Evolutionary conservation across 2,888 invertebrate genomes (phyloP).

Genomic region (Lithosia quadra): DNA sequence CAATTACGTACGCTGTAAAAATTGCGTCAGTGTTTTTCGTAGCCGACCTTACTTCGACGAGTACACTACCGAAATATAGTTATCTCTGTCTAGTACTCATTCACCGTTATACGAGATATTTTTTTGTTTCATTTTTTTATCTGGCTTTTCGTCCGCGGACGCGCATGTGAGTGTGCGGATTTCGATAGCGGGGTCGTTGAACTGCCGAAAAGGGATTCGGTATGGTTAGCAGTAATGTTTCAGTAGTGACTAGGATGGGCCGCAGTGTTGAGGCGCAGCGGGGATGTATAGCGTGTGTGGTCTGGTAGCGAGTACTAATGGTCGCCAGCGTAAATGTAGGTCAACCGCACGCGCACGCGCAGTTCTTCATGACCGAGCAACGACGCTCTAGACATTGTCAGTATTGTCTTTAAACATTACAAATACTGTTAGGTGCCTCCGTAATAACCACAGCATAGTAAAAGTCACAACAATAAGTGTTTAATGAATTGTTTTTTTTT

Average conservation of each 20-base stretch:
- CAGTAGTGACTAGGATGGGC: slow-evolving; percentile 62
- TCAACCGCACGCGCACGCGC: slow-evolving; percentile 80
- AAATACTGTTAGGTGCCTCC: slow-evolving; percentile 27
- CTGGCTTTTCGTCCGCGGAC: slow-evolving; percentile 72
- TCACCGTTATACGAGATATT: slow-evolving; percentile 74
- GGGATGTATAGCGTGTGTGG: slow-evolving; percentile 68
- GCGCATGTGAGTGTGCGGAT: slow-evolving; percentile 84
- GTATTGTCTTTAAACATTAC: slow-evolving; percentile 50
- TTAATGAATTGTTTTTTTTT: slow-evolving; percentile 26
- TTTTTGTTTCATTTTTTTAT: slow-evolving; percentile 83
- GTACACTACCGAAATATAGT: slow-evolving; percentile 82
- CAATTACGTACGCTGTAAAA: slow-evolving; percentile 86
- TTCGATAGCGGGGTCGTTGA: slow-evolving; percentile 86
- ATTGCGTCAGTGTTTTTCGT: slow-evolving; percentile 87
- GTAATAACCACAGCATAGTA: slow-evolving; percentile 30
- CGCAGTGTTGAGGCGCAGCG: slow-evolving; percentile 58
- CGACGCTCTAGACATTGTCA: slow-evolving; percentile 51
- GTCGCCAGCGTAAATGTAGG: slow-evolving; percentile 76
- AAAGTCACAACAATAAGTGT: slow-evolving; percentile 13
- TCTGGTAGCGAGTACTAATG: slow-evolving; percentile 65
- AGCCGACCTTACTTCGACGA: slow-evolving; percentile 81
- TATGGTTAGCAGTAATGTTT: slow-evolving; percentile 74
- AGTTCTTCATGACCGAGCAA: slow-evolving; percentile 68
- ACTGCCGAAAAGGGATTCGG: slow-evolving; percentile 83
- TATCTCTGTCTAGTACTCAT: slow-evolving; percentile 84